Evolutionary conservation across 2,888 invertebrate species (phyloP), one percentile per base, ranked within the genome.

Genomic region (Julus scanicus): DNA sequence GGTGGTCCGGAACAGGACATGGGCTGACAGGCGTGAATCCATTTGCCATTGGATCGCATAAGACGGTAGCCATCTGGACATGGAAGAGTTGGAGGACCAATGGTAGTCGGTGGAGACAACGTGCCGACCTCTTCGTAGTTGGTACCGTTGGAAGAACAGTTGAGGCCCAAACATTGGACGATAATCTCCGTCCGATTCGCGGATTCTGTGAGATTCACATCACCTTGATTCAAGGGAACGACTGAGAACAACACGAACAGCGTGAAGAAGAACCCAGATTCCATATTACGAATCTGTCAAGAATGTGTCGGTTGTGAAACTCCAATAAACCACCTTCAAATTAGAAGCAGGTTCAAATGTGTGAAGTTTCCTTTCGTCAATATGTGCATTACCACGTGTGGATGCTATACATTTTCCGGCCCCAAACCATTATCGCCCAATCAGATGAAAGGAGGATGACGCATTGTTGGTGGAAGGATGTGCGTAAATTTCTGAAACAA

Each of bases 1-100:
- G n/a, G n/a, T 0, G 63, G n/a, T n/a, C 63, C n/a, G 2, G 63
- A 63, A 17, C 63, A 63, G n/a, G 63, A 63, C 63, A 63, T 63
- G 63, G 63, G 63, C n/a, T 63, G 63, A 8, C 63, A 63, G n/a
- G 63, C 63, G 6, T n/a, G 63, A n/a, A 63, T n/a, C 63, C 63
- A 63, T 63, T 17, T n/a, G 13, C n/a, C 63, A 2, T 6, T n/a
- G 63, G 63, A 6, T 17, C 63, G 63, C 63, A 63, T 63, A 4
- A 63, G 63, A 15, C 63, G 13, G 63, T 63, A 63, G 63, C 63
- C 63, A 17, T 17, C 6, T 1, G 63, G 63, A n/a, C 63, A 63
- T 17, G 17, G 17, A 15, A 63, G 2, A 5, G 63, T 20, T 0
- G 63, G 63, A 17, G n/a, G 17, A 4, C 6, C n/a, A 63, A 17